A percentile compares a stretch with the other conserved stretches of the same genome.
Evolutionary conservation across 2,888 invertebrate genomes (phyloP).

Genomic region (Cataglyphis altisquamis): DNA sequence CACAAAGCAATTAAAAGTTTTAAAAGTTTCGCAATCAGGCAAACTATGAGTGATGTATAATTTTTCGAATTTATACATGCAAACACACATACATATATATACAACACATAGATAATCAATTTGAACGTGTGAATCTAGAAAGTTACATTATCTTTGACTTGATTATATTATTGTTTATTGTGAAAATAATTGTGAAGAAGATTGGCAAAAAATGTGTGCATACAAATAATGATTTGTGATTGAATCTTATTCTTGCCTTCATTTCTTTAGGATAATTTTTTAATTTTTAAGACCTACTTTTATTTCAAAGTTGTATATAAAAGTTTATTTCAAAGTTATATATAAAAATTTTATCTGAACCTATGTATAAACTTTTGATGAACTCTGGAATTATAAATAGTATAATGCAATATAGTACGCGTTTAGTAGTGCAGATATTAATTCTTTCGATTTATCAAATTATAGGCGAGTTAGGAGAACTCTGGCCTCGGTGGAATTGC

Average conservation of each 20-base stretch:
- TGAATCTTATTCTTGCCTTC: background rate
- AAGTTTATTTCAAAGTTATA: too few relatives aligned
- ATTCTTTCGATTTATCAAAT: background rate
- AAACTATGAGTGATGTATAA: background rate
- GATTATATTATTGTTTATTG: conserved; percentile 1
- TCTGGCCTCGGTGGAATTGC: conserved; percentile 92
- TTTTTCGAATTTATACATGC: background rate
- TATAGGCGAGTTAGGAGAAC: conserved; percentile 90
- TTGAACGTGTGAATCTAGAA: background rate
- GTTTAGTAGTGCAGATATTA: background rate
- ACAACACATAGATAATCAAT: background rate
- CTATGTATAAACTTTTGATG: background rate
- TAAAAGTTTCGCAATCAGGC: background rate
- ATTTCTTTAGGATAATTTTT: background rate
- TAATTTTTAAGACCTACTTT: background rate
- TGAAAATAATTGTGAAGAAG: background rate
- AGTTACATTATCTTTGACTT: background rate
- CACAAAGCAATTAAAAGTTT: background rate
- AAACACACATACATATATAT: background rate
- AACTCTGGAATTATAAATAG: background rate
- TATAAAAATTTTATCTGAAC: background rate
- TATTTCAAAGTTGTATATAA: background rate
- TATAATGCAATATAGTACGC: background rate
- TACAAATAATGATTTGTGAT: background rate
- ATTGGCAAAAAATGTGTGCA: background rate